Conservation (phyloP, 2,797 vertebrate genomes). For the Nyctalus aviator region DNA sequence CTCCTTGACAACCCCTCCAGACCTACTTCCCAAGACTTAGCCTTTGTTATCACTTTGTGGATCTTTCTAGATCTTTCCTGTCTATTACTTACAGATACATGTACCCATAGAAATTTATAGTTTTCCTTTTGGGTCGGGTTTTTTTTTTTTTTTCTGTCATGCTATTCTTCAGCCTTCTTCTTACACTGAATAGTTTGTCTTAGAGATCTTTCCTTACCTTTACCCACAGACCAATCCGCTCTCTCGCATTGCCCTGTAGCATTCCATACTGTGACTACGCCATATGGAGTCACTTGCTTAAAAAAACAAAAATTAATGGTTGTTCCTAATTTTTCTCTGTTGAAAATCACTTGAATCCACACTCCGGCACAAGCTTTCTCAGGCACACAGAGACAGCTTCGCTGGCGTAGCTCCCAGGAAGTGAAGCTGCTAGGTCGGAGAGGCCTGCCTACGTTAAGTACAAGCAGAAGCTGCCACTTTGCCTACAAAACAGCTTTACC, state of each 20-base stretch:
- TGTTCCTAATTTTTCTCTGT: not conserved
- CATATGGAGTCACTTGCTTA: not conserved
- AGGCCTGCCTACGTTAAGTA: not conserved
- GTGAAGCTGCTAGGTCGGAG: not conserved
- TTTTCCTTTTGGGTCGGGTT: not conserved
- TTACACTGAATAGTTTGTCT: not conserved
- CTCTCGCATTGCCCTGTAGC: not conserved
- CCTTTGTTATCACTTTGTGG: not conserved
- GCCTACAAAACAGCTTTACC: not conserved
- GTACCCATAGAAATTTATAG: not conserved
- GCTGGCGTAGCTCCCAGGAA: not conserved
- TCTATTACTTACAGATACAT: not conserved
- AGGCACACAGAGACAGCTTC: not conserved
- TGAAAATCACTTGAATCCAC: not conserved
- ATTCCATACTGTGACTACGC: not conserved
- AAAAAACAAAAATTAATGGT: not conserved
- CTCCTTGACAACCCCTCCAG: not conserved
- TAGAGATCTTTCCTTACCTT: not conserved
- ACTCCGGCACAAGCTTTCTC: not conserved
- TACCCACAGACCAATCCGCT: not conserved
- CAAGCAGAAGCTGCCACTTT: not conserved
- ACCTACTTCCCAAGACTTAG: not conserved
- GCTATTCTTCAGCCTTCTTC: not conserved
- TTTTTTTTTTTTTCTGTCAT: not conserved
- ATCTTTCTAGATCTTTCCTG: not conserved